phyloP scores from a whole-genome alignment of 2,888 invertebrate species.

The Thymelicus lineola region DNA sequence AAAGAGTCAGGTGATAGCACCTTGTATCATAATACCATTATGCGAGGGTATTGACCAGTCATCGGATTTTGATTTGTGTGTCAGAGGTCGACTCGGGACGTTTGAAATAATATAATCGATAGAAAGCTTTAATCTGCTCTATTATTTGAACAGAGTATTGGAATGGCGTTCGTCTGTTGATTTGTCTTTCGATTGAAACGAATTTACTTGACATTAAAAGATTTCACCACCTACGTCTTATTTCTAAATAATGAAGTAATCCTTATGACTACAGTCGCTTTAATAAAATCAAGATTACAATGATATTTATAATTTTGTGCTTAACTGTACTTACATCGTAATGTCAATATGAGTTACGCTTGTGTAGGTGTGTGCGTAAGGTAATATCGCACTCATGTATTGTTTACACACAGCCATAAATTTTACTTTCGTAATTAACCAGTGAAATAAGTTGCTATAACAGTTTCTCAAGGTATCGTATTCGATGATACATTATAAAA shows the following conservation, averaged over 20 bases:
- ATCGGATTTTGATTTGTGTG: slow-evolving; percentile 61
- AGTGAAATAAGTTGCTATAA: background rate
- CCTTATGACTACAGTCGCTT: slow-evolving; percentile 25
- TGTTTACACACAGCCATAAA: background rate
- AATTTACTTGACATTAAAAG: slow-evolving; percentile 54
- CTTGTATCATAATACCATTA: slow-evolving; percentile 66
- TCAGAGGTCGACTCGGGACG: slow-evolving; percentile 57
- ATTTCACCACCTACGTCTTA: slow-evolving; percentile 44
- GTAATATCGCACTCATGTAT: background rate
- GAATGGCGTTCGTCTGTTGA: slow-evolving; percentile 49
- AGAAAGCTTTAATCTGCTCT: slow-evolving; percentile 70
- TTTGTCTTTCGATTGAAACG: slow-evolving; percentile 54
- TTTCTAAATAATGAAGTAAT: slow-evolving; percentile 42
- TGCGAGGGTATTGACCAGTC: slow-evolving; percentile 65
- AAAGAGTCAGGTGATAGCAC: slow-evolving; percentile 68
- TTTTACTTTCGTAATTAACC: slow-evolving; percentile 2
- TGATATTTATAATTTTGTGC: slow-evolving; percentile 23
- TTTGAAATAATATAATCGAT: slow-evolving; percentile 52
- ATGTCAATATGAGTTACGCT: background rate
- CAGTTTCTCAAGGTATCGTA: background rate
- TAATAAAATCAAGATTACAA: slow-evolving; percentile 34
- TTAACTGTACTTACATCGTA: slow-evolving; percentile 9
- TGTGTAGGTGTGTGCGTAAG: background rate
- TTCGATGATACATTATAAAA: slow-evolving; percentile 4
- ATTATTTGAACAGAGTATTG: slow-evolving; percentile 49